phyloP scores from a whole-genome alignment of 2,797 vertebrate genomes.

The Hephaestus fuliginosus region DNA sequence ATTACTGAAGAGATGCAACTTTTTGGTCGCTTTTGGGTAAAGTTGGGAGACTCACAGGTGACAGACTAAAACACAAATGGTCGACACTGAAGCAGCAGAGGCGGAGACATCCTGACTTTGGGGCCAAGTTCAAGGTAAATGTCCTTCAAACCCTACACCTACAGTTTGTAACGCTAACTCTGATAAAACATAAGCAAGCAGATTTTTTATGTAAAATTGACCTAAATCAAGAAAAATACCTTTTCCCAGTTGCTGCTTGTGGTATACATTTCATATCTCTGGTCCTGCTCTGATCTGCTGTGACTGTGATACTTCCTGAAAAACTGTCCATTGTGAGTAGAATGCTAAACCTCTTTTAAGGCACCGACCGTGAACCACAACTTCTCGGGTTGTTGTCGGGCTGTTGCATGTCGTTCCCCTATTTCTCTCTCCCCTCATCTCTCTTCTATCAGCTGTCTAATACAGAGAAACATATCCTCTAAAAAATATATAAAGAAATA shows the following conservation, averaged over 20 bases:
- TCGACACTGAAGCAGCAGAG: neutral
- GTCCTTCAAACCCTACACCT: neutral
- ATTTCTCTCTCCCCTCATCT: neutral
- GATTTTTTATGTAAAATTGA: too few relatives aligned
- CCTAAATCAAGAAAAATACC: too few relatives aligned
- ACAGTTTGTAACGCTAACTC: neutral
- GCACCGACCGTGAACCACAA: too few relatives aligned
- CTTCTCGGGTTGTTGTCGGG: too few relatives aligned
- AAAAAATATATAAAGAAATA: too few relatives aligned
- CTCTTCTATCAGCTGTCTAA: too few relatives aligned
- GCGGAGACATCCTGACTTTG: neutral
- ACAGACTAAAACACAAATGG: too few relatives aligned
- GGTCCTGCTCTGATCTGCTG: neutral
- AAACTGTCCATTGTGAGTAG: neutral
- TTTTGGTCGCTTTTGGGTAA: neutral
- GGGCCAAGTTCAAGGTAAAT: neutral
- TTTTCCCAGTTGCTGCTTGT: too few relatives aligned
- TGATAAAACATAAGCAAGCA: too few relatives aligned
- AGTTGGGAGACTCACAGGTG: neutral
- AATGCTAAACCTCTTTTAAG: neutral
- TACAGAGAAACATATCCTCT: too few relatives aligned
- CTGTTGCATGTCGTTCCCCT: too few relatives aligned
- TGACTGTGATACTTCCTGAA: neutral
- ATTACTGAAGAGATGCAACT: neutral
- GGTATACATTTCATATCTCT: neutral